Percentiles rank a stretch among this genome's conserved stretches.
Conservation (phyloP, 2,888 invertebrate genomes). For the Brenthis hecate region DNA sequence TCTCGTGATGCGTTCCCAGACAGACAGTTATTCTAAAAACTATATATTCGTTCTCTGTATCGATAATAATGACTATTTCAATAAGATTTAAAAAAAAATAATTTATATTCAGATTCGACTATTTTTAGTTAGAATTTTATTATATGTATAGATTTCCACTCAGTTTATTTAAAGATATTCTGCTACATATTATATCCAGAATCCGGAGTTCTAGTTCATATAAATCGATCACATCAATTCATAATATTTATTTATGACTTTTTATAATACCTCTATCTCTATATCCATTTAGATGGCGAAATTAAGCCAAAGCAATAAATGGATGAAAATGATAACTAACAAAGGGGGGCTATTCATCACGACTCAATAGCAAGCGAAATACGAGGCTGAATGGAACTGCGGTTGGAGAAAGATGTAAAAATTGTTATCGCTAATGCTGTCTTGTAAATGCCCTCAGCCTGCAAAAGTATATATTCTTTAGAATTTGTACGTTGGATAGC, state of each 20-base stretch:
- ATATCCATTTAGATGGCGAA: not conserved
- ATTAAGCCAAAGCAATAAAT: conserved; percentile 9
- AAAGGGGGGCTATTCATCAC: conserved; percentile 45
- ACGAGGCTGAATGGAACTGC: conserved; percentile 34
- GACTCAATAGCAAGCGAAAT: conserved; percentile 44
- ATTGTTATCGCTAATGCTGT: conserved; percentile 59
- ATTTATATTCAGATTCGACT: too few species aligned
- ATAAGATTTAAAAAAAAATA: too few species aligned
- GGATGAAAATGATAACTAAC: conserved; percentile 40
- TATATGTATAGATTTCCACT: too few species aligned
- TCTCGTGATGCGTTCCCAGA: too few species aligned
- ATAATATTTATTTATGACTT: not conserved
- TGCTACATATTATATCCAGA: too few species aligned
- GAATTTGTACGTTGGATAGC: conserved; percentile 45
- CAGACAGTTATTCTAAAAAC: too few species aligned
- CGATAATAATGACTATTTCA: too few species aligned
- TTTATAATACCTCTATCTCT: not conserved
- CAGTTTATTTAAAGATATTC: not conserved
- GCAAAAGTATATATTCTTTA: conserved; percentile 52
- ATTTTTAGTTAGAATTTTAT: too few species aligned
- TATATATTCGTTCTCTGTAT: too few species aligned
- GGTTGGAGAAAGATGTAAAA: conserved; percentile 48
- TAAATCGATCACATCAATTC: not conserved
- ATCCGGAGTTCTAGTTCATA: not conserved
- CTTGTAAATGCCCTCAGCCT: conserved; percentile 51